Base-by-base conservation (phyloP, 2,888 invertebrate species). In the Arenicola marina region DNA sequence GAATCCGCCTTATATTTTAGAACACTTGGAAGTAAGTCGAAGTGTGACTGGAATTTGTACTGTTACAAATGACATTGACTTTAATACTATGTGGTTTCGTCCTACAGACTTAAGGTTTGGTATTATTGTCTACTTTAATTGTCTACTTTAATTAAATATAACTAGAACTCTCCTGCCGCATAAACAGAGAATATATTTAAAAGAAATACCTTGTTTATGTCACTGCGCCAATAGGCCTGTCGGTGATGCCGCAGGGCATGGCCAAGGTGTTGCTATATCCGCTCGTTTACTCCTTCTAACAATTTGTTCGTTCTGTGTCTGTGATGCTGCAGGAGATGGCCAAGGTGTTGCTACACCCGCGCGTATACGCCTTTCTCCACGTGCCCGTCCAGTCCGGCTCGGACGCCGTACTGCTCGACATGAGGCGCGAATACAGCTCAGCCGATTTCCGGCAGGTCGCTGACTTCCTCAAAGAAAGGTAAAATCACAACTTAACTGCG, bases 371-470 rank as follows among this genome's bases (percentile, higher is more conserved):
- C 64, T 99, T 99, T 80, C 88, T 99, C 0, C 99, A 99, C 83
- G 92, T 99, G 24, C 98, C 99, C 0, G 96, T 99, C 0, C 98
- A 99, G 84, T 92, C 95, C 0, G 98, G 95, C 3, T 95, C 95
- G 75, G 95, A 99, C 84, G 88, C 89, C 61, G 96, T 99, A 2
- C 84, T 99, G 3, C 87, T 89, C 0, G 97, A 97, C 71, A 99
- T 99, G 98, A 95, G 93, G 84, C 86, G 99, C 38, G 97, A 99
- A 82, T 99, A 99, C 84, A 89, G 89, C 7, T 83, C 90, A n/a
- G 87, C 87, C 0, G 95, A 99, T 77, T 99, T 99, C 81, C 90
- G 92, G 77, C 87, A 87, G 44, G 94, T 98, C 11, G 95, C 95
- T 0, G 88, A 95, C 76, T 94, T 89, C 78, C 86, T 98, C 28